These are phyloP conservation scores for Neomicropteryx cornuta DNA, from an alignment of 1,140 invertebrate species.

Conservation along the genomic window DNA sequence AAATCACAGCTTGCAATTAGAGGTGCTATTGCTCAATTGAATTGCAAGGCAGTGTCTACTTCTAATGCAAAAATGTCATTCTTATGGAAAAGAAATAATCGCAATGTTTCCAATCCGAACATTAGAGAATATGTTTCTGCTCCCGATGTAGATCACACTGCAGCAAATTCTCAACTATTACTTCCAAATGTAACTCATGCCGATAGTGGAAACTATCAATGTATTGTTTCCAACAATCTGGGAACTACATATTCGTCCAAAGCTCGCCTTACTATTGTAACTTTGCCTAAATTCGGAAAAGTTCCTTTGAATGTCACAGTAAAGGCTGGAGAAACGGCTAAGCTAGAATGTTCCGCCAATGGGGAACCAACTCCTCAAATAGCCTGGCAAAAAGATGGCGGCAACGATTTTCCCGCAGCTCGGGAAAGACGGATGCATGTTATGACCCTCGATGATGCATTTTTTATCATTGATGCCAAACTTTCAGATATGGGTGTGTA, in stretches of 20 bases:
- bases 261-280: constrained; percentile 75
- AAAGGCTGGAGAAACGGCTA: constrained; percentile 73
- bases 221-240: constrained; percentile 80
- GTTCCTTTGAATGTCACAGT: constrained; percentile 76
- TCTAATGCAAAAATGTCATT: constrained; percentile 56
- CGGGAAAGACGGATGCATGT: constrained; percentile 86
- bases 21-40: constrained; percentile 69
- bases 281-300: constrained; percentile 80
- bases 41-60: constrained; percentile 61
- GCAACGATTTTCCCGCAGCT: constrained; percentile 90
- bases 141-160: constrained; percentile 38
- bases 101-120: constrained; percentile 46
- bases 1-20: constrained; percentile 70
- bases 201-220: constrained; percentile 85
- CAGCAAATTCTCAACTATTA: constrained; percentile 55
- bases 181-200: constrained; percentile 61
- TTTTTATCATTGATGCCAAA: constrained; percentile 87
- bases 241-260: constrained; percentile 83
- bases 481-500: constrained; percentile 82
- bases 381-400: constrained; percentile 89
- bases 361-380: constrained; percentile 84
- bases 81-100: constrained; percentile 83
- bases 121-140: constrained; percentile 32
- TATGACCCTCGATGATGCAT: constrained; percentile 81
- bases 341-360: constrained; percentile 80